Base-by-base conservation (phyloP, 2,888 invertebrate species). In the Dascillus cervinus region DNA sequence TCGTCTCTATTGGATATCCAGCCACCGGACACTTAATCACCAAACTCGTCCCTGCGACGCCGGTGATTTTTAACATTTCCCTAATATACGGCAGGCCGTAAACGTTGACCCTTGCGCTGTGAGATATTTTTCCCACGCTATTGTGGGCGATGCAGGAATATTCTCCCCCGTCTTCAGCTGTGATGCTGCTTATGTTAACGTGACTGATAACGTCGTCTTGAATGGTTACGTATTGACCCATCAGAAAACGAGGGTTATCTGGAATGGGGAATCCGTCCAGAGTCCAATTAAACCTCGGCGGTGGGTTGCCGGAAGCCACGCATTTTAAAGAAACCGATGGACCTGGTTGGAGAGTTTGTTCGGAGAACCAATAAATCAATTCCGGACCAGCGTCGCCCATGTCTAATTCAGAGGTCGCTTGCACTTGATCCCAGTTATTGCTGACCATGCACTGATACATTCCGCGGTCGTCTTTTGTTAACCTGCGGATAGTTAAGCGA, bases 181-280 rank as follows among this genome's bases (percentile, higher is more conserved):
- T 82, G 40, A 89, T 80, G 42, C 82, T 77, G 53, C 86, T 86
- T 55, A 91, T 81, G 71, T 91, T 91, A 44, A 91, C 83, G 69
- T 90, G 89, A 57, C 89, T 89, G 62, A 91, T 88, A 41, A 91
- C 90, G 64, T 89, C 89, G 57, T 89, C 90, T 67, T 89, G 89
- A 22, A 89, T 77, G 11, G 89, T 90, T 44, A 90, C 89, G 67
- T 90, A 89, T 63, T 90, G 89, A 15, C 90, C 90, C 35, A 89
- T 88, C 53, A 90, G 77, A 65, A 89, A 89, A 55, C 90, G 84
- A 55, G 65, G 68, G 58, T 66, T 67, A 41, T 64, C 64, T 2
- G 65, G 65, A 29, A 65, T 60, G 28, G 88, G 82, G 65, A 88
- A 89, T 25, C 88, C 89, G 60, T 91, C 91, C 44, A 91, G 71